Conservation (phyloP, 2,113 vertebrate genomes). For the Eira barbara region DNA sequence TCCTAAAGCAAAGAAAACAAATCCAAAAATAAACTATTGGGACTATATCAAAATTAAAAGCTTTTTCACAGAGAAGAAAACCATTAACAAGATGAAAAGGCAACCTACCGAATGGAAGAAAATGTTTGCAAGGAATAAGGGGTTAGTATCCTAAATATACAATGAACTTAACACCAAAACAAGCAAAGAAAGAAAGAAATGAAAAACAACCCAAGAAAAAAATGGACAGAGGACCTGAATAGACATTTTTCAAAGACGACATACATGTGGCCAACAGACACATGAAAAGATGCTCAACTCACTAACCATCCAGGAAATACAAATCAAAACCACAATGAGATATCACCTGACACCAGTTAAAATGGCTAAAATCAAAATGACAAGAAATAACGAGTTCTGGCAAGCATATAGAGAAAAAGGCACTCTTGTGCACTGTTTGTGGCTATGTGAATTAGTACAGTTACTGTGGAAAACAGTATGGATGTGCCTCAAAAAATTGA, state of each 20-base stretch:
- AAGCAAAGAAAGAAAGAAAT: neutral
- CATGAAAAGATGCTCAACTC: neutral
- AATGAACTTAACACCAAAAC: neutral
- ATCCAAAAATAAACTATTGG: neutral
- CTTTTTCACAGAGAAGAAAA: neutral
- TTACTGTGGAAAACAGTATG: neutral
- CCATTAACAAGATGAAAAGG: neutral
- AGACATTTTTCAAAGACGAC: neutral
- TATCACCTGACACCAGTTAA: neutral
- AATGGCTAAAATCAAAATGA: neutral
- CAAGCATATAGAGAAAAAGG: neutral
- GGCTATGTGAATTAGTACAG: neutral
- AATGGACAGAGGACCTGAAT: neutral
- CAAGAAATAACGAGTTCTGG: neutral
- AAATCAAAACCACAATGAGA: neutral
- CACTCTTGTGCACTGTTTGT: neutral
- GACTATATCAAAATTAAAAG: neutral
- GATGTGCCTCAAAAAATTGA: neutral
- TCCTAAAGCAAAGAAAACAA: neutral
- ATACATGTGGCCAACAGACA: neutral
- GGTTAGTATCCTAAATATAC: neutral
- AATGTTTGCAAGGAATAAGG: neutral
- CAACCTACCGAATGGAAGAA: neutral
- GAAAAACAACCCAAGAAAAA: neutral
- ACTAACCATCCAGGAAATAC: neutral